Conservation (phyloP, 35 echinoderm and acorn worm genomes). For the Chiridota heheva region DNA sequence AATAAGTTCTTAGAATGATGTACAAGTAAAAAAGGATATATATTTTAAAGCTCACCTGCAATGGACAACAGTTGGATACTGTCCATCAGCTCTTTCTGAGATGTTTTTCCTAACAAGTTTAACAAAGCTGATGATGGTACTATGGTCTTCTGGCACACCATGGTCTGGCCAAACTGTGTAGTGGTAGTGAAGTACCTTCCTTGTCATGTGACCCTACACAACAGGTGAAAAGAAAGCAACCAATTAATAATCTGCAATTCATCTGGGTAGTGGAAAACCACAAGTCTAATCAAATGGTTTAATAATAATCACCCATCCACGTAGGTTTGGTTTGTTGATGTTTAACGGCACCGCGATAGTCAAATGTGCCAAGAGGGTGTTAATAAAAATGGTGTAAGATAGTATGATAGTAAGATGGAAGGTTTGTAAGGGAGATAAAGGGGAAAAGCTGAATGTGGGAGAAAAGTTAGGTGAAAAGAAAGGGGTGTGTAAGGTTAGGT, state of each 20-base stretch:
- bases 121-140: constrained; percentile 67
- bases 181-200: constrained; percentile 64
- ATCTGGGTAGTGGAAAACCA: neutral
- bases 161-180: constrained; percentile 94
- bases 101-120: constrained; percentile 50
- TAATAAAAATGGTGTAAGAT: too few species aligned
- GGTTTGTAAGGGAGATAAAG: too few species aligned
- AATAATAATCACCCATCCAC: too few species aligned
- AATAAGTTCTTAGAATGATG: too few species aligned
- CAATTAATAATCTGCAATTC: neutral
- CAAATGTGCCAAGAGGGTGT: too few species aligned
- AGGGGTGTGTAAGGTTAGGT: too few species aligned
- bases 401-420: too few species aligned
- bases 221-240: constrained; percentile 8
- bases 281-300: neutral
- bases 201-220: constrained; percentile 48
- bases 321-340: too few species aligned
- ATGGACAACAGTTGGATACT: constrained; percentile 73
- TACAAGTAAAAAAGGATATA: too few species aligned
- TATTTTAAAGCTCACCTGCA: constrained; percentile 96
- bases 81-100: constrained; percentile 21
- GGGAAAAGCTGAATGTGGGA: too few species aligned
- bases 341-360: too few species aligned
- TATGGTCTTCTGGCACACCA: constrained; percentile 66
- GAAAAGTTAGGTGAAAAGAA: too few species aligned